Evolutionary conservation across 2,888 invertebrate genomes (phyloP), one percentile per base, ranked within the genome.

Genomic region (Nymphalis urticae): DNA sequence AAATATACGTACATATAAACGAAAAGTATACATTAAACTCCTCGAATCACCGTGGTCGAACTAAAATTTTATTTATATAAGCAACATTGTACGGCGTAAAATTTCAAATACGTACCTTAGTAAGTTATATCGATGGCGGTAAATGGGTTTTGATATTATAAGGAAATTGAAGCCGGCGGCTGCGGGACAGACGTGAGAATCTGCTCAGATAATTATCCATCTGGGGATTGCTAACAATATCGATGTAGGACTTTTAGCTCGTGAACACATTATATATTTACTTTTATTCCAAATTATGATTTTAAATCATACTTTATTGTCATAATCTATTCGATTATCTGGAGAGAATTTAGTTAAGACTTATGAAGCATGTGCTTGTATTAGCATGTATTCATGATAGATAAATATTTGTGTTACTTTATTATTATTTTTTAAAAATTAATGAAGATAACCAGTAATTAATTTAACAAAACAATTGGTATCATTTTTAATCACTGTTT

Each of bases 221-320:
- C 80, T 77, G 77, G 74, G 80, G 77, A 75, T 77, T 80, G 84
- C 79, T 84, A 85, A 87, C 86, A 85, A 83, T 80, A 80, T 84
- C 86, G 86, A 87, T 86, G 81, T 83, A 80, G 77, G 59, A 9
- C 6, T 59, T 36, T 64, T 32, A 19, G 21, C 36, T 24, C 27
- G 27, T 58, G 56, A 17, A 64, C 47, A 64, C 13, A n/a, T 9
- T 27, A 47, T 47, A 48, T 48, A 10, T 42, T 42, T 42, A 42
- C n/a, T 32, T 53, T 53, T 13, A 5, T 24, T 13, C 13, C 5
- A 24, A 24, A 53, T 16, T 6, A 27, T 0, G 6, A 10, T 21
- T 21, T 10, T 21, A 21, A n/a, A 21, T 32, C 6, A 32, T 48
- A n/a, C 5, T 48, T 42, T 42, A 42, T 13, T 13, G 3, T 42